Evolutionary conservation across 2,113 vertebrate genomes (phyloP), one percentile per base, ranked within the genome.

Genomic region (Pristiophorus japonicus): DNA sequence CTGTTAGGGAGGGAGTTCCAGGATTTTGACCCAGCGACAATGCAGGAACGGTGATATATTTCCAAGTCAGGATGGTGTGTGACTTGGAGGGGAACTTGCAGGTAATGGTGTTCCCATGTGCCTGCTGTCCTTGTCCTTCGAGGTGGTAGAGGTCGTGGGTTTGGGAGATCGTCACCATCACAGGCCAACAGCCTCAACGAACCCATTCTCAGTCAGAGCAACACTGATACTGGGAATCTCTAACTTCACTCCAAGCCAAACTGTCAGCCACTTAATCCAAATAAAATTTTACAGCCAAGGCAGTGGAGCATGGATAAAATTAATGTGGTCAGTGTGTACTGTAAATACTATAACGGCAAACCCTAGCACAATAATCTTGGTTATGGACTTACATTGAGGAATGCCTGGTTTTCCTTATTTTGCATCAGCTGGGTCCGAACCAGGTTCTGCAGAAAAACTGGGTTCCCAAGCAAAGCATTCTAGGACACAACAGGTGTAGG

Each of bases 371-470:
- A 59, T 30, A 90, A 59, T 55, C 87, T 55, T 34, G 30, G 11
- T 90, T 55, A 51, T 84, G 73, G 34, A 95, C 97, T 97, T 97
- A 98, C 97, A 97, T 97, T 97, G 96, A 96, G 96, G 47, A 97
- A 96, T 95, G 97, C 96, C 96, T 97, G 97, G 96, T 96, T 97
- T 95, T 97, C 97, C 96, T 97, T 97, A 97, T 96, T 97, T 96
- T 97, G 98, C 96, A 98, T 97, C 96, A 98, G 97, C 96, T 97
- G 97, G 96, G 97, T 97, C 98, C 98, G 97, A 85, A 97, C 73
- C 45, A 90, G 96, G 88, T 90, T 95, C 85, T 95, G 85, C 95
- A 95, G 95, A 90, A 90, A 97, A 96, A 97, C 97, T 96, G 96
- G 97, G 96, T 97, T 98, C 96, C 97, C 97, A 96, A 98, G 96